Evolutionary conservation across 2,888 invertebrate genomes (phyloP), one percentile per base, ranked within the genome.

Genomic region (Drosophila sordidapex): DNA sequence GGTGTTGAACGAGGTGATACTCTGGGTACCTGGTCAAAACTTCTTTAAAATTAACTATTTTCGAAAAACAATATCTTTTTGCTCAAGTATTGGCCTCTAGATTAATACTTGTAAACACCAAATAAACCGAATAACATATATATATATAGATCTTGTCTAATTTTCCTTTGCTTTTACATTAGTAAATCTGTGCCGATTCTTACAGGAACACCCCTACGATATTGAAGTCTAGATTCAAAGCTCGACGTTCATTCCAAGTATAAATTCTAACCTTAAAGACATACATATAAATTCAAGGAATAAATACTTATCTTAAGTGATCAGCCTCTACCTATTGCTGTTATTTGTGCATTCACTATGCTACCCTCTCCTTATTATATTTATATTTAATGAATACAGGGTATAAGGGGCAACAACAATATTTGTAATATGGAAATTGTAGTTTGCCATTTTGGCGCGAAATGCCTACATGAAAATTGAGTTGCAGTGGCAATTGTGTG

Each of bases 401-500:
- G 57, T 31, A 43, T 10, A n/a, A 21, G n/a, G 31, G 40, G 25
- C 27, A 31, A 46, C 54, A 51, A 38, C 36, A 62, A 64, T 76
- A 66, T 69, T 79, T 82, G 78, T 69, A 74, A 71, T 87, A 79
- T 89, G 86, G 82, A 86, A 89, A 86, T 89, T 82, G 59, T 72
- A 75, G 75, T 78, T 83, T 84, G 76, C 46, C 78, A 87, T 80
- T 85, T 79, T 74, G 88, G 90, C 88, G 87, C 81, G 86, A 81
- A 89, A 74, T 79, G 71, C 81, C 74, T 75, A 61, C 63, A 82
- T 79, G 79, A 78, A 76, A 85, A 85, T 87, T 82, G 73, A 85
- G 87, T 81, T 67, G 64, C 49, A 35, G 15, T 21, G 25, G 15
- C 40, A 51, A 29, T 49, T 52, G 43, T 53, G n/a, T 63, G 27